These are phyloP conservation scores for Dorcus parallelipipedus DNA, from an alignment of 2,888 invertebrate species.

Conservation along the genomic window DNA sequence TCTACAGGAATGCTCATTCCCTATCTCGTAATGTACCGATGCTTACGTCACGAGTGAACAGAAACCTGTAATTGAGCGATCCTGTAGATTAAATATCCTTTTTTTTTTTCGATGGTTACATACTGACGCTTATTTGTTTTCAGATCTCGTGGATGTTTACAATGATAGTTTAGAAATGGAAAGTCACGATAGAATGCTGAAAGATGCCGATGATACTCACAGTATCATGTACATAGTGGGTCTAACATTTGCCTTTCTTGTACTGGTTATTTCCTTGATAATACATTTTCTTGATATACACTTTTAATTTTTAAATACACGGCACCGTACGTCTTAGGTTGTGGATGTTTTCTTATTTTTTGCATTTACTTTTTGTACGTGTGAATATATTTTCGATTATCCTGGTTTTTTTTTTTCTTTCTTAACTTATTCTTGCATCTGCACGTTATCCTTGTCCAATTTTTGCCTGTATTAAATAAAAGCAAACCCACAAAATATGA, in stretches of 20 bases:
- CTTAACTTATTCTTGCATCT: too few relatives aligned
- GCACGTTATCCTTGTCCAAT: too few relatives aligned
- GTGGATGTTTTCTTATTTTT: slow-evolving; percentile 12
- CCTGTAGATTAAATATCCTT: too few relatives aligned
- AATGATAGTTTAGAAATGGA: slow-evolving; percentile 48
- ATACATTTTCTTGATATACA: slow-evolving; percentile 50
- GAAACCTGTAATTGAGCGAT: too few relatives aligned
- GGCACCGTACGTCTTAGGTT: slow-evolving; percentile 8
- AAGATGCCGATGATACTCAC: slow-evolving; percentile 54
- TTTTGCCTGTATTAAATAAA: neutral
- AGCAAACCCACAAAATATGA: neutral
- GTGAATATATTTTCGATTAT: slow-evolving; percentile 13
- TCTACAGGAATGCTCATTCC: too few relatives aligned
- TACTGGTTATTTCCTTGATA: slow-evolving; percentile 61
- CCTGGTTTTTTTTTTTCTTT: too few relatives aligned
- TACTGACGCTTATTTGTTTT: neutral
- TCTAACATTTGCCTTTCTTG: slow-evolving; percentile 60
- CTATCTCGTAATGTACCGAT: too few relatives aligned
- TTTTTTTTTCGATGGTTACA: neutral
- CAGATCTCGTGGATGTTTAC: slow-evolving; percentile 49
- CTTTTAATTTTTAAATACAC: slow-evolving; percentile 4
- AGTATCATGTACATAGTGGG: slow-evolving; percentile 61
- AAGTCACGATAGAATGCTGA: slow-evolving; percentile 52
- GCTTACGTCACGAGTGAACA: too few relatives aligned
- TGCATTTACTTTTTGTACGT: slow-evolving; percentile 16